Percentiles rank a stretch among this genome's conserved stretches.
phyloP scores from a whole-genome alignment of 2,113 vertebrate genomes.

The Ailuropoda melanoleuca region DNA sequence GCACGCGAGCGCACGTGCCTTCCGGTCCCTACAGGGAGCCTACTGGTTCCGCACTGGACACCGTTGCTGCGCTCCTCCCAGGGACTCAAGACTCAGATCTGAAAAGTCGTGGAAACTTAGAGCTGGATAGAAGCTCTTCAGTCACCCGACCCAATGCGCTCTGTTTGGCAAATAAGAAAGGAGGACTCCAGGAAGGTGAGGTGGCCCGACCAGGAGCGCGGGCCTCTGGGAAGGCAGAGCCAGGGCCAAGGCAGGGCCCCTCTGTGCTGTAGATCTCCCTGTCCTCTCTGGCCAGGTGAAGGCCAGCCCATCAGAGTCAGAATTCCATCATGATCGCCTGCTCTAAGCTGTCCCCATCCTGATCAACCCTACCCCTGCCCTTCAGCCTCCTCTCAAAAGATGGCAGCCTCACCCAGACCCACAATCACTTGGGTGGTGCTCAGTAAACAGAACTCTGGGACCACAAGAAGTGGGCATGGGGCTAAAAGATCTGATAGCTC shows the following conservation, averaged over 20 bases:
- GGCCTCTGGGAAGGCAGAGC: not conserved
- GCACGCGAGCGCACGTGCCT: accelerated
- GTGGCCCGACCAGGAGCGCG: not conserved
- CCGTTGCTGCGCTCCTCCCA: not conserved
- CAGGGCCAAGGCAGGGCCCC: accelerated
- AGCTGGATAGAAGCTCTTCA: not conserved
- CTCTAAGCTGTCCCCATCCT: not conserved
- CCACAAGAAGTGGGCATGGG: accelerated
- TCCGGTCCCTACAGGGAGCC: not conserved
- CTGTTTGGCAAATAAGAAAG: not conserved
- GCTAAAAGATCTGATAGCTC: not conserved
- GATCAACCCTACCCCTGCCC: too few relatives aligned
- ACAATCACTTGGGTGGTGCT: not conserved
- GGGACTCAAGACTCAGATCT: not conserved
- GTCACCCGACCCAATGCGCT: not conserved
- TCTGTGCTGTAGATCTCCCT: not conserved
- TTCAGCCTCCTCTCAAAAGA: not conserved
- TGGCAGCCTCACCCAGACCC: not conserved
- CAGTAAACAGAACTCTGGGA: not conserved
- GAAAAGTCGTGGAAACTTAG: not conserved
- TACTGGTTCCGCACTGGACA: not conserved
- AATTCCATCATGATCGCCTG: not conserved
- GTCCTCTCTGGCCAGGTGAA: not conserved
- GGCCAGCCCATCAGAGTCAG: not conserved
- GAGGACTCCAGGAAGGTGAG: not conserved